Evolutionary conservation across 92 coral and sea anemone genomes (phyloP), one percentile per base, ranked within the genome.

Genomic region (Zoanthus sociatus): DNA sequence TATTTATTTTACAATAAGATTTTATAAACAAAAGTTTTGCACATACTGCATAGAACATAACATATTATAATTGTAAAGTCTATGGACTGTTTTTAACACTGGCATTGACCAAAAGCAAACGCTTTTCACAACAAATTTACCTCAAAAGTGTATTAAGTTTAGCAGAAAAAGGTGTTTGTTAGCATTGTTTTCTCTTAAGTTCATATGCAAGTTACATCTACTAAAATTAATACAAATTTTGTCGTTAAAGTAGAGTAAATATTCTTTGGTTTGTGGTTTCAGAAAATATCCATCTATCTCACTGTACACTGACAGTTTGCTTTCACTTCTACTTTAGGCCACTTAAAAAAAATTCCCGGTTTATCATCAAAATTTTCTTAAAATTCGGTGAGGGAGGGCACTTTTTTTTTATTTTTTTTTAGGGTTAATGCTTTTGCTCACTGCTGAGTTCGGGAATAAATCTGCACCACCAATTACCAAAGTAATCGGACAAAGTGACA

Each of bases 321-420:
- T 30, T 70, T 70, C 17, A 70, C 74, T 70, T 70, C 74, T 70
- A 70, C 46, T 33, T 70, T 70, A n/a, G 26, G 26, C 26, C 26
- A 26, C 26, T 26, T 26, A 26, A 26, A 26, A 26, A 26, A 26
- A 26, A 26, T 26, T 26, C 26, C 26, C 26, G 26, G 26, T 26
- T 26, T 26, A 26, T 26, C 0, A 26, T 26, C 0, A 26, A 26
- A 26, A 26, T 26, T 26, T 26, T 26, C 0, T 26, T 0, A 26
- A 26, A 26, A 26, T 26, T 26, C 0, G 0, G 26, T 26, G 26
- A 26, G 26, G 26, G 26, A 26, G 26, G 26, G 26, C 26, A 0
- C 26, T 26, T 26, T 26, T 26, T 26, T 26, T 26, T 26, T 26
- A 0, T 26, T 26, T 26, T 26, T 26, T 26, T 26, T 26, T 26